These are phyloP conservation scores for Cyclophora albipunctata DNA, from an alignment of 2,888 invertebrate species.

Conservation along the genomic window DNA sequence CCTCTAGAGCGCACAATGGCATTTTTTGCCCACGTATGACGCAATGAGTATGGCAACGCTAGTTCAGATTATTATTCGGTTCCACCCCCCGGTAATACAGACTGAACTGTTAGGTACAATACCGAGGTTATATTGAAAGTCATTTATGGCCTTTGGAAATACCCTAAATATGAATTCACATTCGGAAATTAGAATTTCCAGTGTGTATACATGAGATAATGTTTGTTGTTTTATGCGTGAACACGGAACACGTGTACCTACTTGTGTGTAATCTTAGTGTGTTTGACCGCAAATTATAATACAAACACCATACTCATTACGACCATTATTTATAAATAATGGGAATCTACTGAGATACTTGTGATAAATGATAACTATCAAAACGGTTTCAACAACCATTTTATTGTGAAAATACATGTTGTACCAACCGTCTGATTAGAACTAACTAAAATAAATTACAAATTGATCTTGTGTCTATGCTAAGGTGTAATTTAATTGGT, in stretches of 20 bases:
- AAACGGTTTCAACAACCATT: conserved; percentile 5
- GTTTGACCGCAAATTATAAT: conserved; percentile 15
- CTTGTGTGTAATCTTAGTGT: conserved; percentile 2
- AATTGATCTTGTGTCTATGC: background rate
- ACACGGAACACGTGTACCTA: conserved; percentile 13
- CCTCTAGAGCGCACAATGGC: too few species aligned
- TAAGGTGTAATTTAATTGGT: background rate
- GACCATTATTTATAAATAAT: conserved; percentile 14
- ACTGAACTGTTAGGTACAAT: too few species aligned
- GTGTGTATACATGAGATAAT: background rate
- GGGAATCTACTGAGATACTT: conserved; percentile 9
- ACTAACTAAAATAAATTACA: background rate
- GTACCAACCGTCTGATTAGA: background rate
- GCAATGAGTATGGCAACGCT: background rate
- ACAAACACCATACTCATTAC: conserved; percentile 10
- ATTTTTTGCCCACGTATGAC: background rate
- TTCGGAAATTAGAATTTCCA: conserved; percentile 4
- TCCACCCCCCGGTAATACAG: too few species aligned
- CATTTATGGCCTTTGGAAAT: conserved; percentile 15
- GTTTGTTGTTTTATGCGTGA: too few species aligned
- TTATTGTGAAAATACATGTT: conserved; percentile 17
- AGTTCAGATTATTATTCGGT: background rate
- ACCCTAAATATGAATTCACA: conserved; percentile 4
- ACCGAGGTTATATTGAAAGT: conserved; percentile 5
- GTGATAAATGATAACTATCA: conserved; percentile 2